Conservation (phyloP, 2,888 invertebrate species). For the Coleophora flavipennella region DNA sequence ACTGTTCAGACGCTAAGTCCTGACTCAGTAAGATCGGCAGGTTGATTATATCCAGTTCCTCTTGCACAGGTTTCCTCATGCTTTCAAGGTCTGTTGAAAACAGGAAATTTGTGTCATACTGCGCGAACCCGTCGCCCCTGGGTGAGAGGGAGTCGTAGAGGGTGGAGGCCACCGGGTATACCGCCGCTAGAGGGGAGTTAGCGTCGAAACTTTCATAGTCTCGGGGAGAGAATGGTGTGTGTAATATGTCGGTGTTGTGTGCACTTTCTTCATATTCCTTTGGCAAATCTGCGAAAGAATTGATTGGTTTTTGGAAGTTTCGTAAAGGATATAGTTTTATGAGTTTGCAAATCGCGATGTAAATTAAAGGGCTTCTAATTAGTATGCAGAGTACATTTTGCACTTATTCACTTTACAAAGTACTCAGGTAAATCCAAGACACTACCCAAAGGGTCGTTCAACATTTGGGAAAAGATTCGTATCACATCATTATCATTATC, state of each 20-base stretch:
- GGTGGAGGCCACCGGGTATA: slow-evolving; percentile 36
- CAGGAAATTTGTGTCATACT: slow-evolving; percentile 30
- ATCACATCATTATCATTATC: no score
- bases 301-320: no score
- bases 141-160: slow-evolving; percentile 44
- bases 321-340: no score
- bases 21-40: slow-evolving; percentile 50
- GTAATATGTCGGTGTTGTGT: slow-evolving; percentile 55
- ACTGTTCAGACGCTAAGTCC: slow-evolving; percentile 41
- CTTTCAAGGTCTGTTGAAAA: slow-evolving; percentile 24
- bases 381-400: no score
- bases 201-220: slow-evolving; percentile 55
- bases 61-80: slow-evolving; percentile 36
- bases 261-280: slow-evolving; percentile 49
- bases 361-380: no score
- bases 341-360: no score
- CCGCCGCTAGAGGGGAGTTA: slow-evolving; percentile 44
- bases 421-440: no score
- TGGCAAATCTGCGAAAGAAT: slow-evolving; percentile 38
- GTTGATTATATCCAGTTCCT: slow-evolving; percentile 47
- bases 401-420: no score
- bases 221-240: slow-evolving; percentile 58
- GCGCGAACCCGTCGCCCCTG: slow-evolving; percentile 31
- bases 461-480: no score
- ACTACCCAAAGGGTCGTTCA: no score